phyloP scores from a whole-genome alignment of 2,797 vertebrate species.

The Gephyroberyx darwinii region DNA sequence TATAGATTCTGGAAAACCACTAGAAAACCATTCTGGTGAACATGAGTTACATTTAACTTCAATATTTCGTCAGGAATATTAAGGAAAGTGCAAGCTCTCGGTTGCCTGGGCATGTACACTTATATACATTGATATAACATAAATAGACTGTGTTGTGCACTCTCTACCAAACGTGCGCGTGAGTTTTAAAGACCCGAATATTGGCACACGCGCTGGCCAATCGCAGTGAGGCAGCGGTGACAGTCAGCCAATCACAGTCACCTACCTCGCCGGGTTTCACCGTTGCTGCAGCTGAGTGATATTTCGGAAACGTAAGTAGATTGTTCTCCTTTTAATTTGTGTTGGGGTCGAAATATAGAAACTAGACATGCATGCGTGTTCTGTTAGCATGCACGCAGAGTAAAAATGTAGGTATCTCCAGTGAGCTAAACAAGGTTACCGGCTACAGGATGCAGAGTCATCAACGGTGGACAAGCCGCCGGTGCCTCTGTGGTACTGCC shows the following conservation, averaged over 20 bases:
- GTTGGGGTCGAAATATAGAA: fast-evolving
- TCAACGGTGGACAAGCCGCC: constrained; percentile 21
- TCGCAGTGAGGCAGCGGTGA: constrained; percentile 24
- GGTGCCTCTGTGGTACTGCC: constrained; percentile 16
- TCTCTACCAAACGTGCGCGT: constrained; percentile 65
- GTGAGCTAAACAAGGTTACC: constrained; percentile 2
- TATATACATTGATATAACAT: neutral
- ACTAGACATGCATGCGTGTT: neutral
- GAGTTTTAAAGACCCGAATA: neutral
- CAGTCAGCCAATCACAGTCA: constrained; percentile 50
- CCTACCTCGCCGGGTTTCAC: fast-evolving
- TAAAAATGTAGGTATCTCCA: neutral
- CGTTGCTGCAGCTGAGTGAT: constrained; percentile 25
- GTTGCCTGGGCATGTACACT: neutral
- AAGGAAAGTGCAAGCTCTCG: too few relatives aligned
- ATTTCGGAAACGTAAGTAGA: constrained; percentile 65
- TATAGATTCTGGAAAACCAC: too few relatives aligned
- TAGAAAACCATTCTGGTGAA: too few relatives aligned
- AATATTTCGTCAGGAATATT: neutral
- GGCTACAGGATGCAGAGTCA: constrained; percentile 70
- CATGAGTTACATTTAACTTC: too few relatives aligned
- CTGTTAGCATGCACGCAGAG: neutral
- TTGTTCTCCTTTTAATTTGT: constrained; percentile 31
- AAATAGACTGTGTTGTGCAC: constrained; percentile 11
- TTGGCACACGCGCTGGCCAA: constrained; percentile 56